Conservation (phyloP, 2,113 vertebrate species). For the Ancistrus triradiatus region DNA sequence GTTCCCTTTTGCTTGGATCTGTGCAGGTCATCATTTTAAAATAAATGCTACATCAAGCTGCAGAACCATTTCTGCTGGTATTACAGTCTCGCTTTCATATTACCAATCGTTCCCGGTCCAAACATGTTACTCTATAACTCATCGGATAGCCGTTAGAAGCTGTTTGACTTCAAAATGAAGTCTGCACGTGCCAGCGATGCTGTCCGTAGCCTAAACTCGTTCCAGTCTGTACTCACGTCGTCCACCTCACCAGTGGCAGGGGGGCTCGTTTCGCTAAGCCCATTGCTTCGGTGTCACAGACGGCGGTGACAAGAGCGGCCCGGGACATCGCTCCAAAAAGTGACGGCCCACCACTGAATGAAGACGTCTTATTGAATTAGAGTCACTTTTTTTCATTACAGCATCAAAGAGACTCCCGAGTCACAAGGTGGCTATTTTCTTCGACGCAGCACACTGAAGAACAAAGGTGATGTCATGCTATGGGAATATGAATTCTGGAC, state of each 20-base stretch:
- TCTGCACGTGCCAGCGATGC: constrained; percentile 41
- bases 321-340: constrained; percentile 55
- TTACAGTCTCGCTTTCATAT: constrained; percentile 2
- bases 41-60: constrained; percentile 4
- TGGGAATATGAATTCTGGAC: constrained; percentile 61
- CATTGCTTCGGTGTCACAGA: constrained; percentile 22
- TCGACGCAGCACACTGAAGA: constrained; percentile 50
- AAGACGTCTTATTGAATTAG: constrained; percentile 65
- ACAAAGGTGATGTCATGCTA: constrained; percentile 67
- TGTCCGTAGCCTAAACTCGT: constrained; percentile 9
- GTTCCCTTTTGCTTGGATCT: not conserved
- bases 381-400: constrained; percentile 71
- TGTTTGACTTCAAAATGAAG: constrained; percentile 28
- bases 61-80: not conserved
- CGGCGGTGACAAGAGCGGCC: constrained; percentile 63
- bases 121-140: constrained; percentile 33
- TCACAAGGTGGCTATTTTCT: constrained; percentile 65
- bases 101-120: constrained; percentile 19
- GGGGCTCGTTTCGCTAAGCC: constrained; percentile 44
- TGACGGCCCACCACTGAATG: constrained; percentile 43
- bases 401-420: constrained; percentile 65
- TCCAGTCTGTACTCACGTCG: constrained; percentile 3
- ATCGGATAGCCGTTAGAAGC: constrained; percentile 19
- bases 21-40: constrained; percentile 18
- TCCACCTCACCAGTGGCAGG: constrained; percentile 35